These are phyloP conservation scores for Acromyrmex echinatior DNA, from an alignment of 1,140 invertebrate genomes.

Conservation along the genomic window DNA sequence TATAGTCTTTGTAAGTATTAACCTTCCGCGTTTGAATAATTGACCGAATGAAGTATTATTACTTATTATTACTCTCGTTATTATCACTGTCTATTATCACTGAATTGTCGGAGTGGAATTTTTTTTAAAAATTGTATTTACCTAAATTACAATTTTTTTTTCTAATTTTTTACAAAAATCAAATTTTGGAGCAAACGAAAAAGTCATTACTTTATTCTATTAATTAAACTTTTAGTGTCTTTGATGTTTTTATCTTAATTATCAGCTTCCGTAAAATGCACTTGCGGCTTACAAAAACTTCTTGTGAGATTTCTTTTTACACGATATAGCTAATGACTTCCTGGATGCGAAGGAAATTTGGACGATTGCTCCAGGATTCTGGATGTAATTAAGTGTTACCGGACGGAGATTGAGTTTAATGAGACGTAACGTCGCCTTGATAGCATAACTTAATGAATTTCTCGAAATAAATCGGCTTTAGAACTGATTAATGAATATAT, in stretches of 20 bases:
- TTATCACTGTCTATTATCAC: neutral
- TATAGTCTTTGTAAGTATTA: neutral
- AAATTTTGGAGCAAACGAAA: neutral
- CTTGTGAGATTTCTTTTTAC: constrained; percentile 8
- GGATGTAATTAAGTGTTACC: constrained; percentile 45
- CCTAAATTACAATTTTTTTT: neutral
- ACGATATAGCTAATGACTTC: constrained; percentile 29
- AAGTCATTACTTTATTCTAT: neutral
- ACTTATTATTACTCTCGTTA: neutral
- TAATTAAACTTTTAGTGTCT: neutral
- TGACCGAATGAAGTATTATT: neutral
- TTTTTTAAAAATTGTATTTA: neutral
- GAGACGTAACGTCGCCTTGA: constrained; percentile 18
- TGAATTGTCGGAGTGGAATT: neutral
- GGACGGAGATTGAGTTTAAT: constrained; percentile 49
- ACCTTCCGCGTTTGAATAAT: neutral
- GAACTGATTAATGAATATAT: neutral
- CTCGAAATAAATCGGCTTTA: neutral
- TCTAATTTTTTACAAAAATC: neutral
- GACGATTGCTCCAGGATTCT: constrained; percentile 41
- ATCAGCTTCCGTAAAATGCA: constrained; percentile 2
- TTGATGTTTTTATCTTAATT: constrained; percentile 3
- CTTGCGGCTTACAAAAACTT: neutral
- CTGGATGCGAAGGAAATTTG: constrained; percentile 45
- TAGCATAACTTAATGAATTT: constrained; percentile 23